Percentiles rank a stretch among this genome's conserved stretches.
Evolutionary conservation across 2,888 invertebrate species (phyloP).

Genomic region (Drosophila anceps): DNA sequence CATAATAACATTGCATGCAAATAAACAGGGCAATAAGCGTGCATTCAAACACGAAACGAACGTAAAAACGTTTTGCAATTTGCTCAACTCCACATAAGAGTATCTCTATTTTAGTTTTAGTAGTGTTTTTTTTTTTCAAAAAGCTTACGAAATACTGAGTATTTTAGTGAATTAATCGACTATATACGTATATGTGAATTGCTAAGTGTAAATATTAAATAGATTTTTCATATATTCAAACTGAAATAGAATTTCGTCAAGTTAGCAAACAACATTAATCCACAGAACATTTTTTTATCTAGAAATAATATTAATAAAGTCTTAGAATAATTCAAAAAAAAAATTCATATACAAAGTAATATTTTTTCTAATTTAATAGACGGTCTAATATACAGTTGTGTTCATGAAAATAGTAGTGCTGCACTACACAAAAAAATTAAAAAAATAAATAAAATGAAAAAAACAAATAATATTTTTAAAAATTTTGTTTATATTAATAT

Average conservation of each 20-base stretch:
- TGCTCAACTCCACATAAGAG: constrained; percentile 19
- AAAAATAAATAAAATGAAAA: no score
- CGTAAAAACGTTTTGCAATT: constrained; percentile 57
- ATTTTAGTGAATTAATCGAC: background rate
- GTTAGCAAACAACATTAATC: background rate
- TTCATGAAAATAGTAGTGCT: no score
- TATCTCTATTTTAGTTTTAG: constrained; percentile 17
- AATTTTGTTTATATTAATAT: no score
- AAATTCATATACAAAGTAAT: no score
- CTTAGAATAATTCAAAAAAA: no score
- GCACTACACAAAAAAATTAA: no score
- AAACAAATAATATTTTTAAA: no score
- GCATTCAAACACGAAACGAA: constrained; percentile 44
- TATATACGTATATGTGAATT: background rate
- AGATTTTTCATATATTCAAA: background rate
- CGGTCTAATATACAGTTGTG: no score
- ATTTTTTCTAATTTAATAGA: no score
- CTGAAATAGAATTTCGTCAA: background rate
- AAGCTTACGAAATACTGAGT: background rate
- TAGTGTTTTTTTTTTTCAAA: background rate
- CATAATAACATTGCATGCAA: constrained; percentile 73
- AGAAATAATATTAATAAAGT: background rate
- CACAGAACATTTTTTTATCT: background rate
- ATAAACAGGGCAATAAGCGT: constrained; percentile 63
- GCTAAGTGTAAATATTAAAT: background rate